A percentile compares a stretch with the other conserved stretches of the same genome.
phyloP scores from a whole-genome alignment of 2,113 vertebrate genomes.

The Notiomystis cincta region DNA sequence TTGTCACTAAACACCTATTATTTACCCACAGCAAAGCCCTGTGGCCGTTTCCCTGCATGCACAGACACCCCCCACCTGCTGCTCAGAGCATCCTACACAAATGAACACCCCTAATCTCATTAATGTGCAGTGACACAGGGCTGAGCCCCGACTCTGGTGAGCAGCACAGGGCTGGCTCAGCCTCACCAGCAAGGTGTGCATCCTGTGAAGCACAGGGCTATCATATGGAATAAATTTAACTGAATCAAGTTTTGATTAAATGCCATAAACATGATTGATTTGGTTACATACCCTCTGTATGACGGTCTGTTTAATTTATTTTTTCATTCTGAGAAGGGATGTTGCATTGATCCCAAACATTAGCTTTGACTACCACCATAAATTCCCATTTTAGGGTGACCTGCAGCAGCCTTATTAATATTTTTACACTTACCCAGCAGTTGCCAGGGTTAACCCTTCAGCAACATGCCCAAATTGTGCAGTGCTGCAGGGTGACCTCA shows the following conservation, averaged over 20 bases:
- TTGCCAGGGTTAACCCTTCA: slow-evolving; percentile 11
- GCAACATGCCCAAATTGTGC: not conserved
- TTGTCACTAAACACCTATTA: fast-evolving
- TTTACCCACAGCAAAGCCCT: not conserved
- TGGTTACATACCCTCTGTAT: slow-evolving; percentile 5
- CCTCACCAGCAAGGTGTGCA: not conserved
- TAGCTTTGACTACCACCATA: slow-evolving; percentile 48
- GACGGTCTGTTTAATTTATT: slow-evolving; percentile 4
- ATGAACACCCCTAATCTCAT: not conserved
- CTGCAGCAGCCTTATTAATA: slow-evolving; percentile 25
- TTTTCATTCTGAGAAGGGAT: slow-evolving; percentile 54
- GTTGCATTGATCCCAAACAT: slow-evolving; percentile 56
- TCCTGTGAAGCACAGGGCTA: not conserved
- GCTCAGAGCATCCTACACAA: not conserved
- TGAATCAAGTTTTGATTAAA: slow-evolving; percentile 66
- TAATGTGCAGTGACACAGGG: not conserved
- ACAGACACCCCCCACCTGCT: fast-evolving
- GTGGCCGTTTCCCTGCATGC: not conserved
- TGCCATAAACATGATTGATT: slow-evolving; percentile 65
- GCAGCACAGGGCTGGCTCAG: not conserved
- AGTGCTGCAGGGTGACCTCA: not conserved
- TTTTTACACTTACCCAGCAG: slow-evolving; percentile 43
- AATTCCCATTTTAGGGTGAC: slow-evolving; percentile 43
- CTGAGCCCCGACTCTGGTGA: not conserved
- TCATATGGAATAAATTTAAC: slow-evolving; percentile 67